These are phyloP conservation scores for Brachystomella parvula DNA, from an alignment of 1,140 invertebrate genomes.

Conservation along the genomic window DNA sequence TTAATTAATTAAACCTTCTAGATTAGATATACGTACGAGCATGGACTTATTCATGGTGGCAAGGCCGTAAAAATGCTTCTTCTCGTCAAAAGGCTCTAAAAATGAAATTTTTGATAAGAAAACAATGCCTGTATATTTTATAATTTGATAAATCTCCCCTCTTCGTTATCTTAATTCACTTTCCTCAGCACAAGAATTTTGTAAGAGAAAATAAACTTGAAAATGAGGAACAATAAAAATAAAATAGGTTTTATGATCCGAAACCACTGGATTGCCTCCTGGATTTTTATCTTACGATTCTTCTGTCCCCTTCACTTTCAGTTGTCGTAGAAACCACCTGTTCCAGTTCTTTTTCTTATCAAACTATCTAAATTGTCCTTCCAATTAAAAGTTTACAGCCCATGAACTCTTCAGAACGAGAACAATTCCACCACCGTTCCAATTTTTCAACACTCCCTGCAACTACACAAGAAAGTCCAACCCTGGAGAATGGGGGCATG, in stretches of 20 bases:
- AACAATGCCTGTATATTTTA: too few relatives aligned
- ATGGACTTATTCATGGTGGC: neutral
- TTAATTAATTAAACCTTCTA: neutral
- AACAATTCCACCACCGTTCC: too few relatives aligned
- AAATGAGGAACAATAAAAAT: slow-evolving; percentile 4
- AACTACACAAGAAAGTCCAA: neutral
- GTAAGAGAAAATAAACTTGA: neutral
- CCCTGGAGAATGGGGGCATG: too few relatives aligned
- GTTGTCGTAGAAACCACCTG: slow-evolving; percentile 11
- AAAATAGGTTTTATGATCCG: slow-evolving; percentile 1
- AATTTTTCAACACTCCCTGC: neutral
- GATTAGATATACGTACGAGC: too few relatives aligned
- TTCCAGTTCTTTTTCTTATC: neutral
- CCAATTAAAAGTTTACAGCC: slow-evolving; percentile 11
- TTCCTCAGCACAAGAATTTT: neutral
- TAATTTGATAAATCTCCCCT: too few relatives aligned
- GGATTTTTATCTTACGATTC: too few relatives aligned
- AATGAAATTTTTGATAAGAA: too few relatives aligned
- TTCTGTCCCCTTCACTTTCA: neutral
- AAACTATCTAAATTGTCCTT: slow-evolving; percentile 8
- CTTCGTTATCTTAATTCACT: neutral
- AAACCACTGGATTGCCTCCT: neutral
- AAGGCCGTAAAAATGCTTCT: neutral
- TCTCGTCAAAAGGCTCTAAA: too few relatives aligned
- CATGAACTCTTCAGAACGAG: neutral